These are phyloP conservation scores for Synanthedon vespiformis DNA, from an alignment of 2,888 invertebrate species.

Conservation along the genomic window DNA sequence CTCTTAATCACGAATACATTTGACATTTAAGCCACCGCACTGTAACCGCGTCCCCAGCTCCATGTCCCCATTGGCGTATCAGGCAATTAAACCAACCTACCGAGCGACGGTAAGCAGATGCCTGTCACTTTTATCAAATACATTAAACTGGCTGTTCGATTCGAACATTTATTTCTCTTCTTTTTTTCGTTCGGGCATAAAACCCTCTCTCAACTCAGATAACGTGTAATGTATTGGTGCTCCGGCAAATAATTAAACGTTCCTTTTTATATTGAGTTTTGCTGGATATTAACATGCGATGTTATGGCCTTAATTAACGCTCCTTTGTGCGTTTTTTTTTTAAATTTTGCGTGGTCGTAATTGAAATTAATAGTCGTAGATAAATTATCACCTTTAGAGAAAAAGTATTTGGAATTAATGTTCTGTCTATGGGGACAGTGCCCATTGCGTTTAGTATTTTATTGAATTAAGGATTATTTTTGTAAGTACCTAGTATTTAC, in stretches of 20 bases:
- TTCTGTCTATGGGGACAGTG: neutral
- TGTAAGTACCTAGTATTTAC: too few relatives aligned
- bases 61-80: conserved; percentile 46
- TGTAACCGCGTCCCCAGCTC: conserved; percentile 13
- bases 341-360: neutral
- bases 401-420: neutral
- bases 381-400: neutral
- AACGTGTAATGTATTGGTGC: conserved; percentile 60
- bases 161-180: conserved; percentile 51
- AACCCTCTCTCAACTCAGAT: conserved; percentile 50
- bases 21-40: conserved; percentile 36
- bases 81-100: conserved; percentile 58
- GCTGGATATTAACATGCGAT: conserved; percentile 31
- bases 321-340: conserved; percentile 17
- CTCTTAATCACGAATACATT: conserved; percentile 19
- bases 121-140: conserved; percentile 67
- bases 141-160: conserved; percentile 62
- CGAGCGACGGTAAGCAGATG: conserved; percentile 57
- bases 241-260: conserved; percentile 59
- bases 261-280: conserved; percentile 23
- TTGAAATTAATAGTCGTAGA: neutral
- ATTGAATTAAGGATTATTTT: too few relatives aligned
- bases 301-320: conserved; percentile 43
- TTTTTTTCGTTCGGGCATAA: conserved; percentile 37
- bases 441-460: too few relatives aligned